Percentiles rank a stretch among this genome's conserved stretches.
phyloP scores from a whole-genome alignment of 92 coral and sea anemone genomes.

The Phenganax subtilis region DNA sequence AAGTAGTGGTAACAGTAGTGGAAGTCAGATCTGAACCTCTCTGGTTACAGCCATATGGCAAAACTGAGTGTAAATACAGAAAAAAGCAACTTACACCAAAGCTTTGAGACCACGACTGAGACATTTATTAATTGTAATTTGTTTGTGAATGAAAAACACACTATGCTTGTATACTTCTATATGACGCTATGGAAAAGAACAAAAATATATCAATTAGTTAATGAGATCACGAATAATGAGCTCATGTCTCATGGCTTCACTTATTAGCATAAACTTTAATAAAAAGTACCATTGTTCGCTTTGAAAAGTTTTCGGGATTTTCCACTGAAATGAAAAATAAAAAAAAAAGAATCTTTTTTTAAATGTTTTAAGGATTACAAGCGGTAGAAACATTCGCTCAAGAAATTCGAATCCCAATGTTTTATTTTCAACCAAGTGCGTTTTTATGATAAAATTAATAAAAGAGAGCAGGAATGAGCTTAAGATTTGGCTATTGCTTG shows the following conservation, averaged over 20 bases:
- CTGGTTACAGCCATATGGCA: neutral
- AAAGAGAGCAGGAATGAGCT: too few relatives aligned
- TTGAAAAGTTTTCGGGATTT: conserved; percentile 21
- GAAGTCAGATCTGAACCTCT: too few relatives aligned
- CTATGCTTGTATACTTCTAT: conserved; percentile 21
- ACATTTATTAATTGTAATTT: conserved; percentile 7
- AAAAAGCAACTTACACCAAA: neutral
- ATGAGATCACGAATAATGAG: neutral
- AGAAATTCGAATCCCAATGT: too few relatives aligned
- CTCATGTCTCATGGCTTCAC: too few relatives aligned
- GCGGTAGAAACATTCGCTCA: too few relatives aligned
- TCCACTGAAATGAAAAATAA: neutral
- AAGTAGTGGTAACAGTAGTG: too few relatives aligned
- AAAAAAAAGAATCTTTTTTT: too few relatives aligned
- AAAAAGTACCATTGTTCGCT: conserved; percentile 15
- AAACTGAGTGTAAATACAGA: neutral
- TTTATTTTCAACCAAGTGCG: too few relatives aligned
- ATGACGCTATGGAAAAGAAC: neutral
- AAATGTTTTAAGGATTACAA: too few relatives aligned
- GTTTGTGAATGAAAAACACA: conserved; percentile 19
- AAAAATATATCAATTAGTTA: neutral
- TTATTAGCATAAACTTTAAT: neutral
- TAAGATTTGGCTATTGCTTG: too few relatives aligned
- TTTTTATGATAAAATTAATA: too few relatives aligned
- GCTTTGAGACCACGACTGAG: neutral